Evolutionary conservation across 1,140 invertebrate species (phyloP).

Genomic region (Platorchestia sp.): DNA sequence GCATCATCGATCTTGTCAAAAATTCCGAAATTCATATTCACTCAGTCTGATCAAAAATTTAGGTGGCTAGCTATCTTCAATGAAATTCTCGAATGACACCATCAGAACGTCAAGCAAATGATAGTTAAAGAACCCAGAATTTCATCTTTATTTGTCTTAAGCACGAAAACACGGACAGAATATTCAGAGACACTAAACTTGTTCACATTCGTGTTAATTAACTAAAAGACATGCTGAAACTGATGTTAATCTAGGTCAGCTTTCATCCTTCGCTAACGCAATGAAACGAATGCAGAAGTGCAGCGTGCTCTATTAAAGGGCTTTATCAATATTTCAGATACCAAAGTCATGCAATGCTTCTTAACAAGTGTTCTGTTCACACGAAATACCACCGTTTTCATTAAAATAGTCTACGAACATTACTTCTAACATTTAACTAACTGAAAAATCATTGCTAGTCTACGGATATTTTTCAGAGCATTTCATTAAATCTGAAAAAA

Average conservation of each 20-base stretch:
- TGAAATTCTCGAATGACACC: too few relatives aligned
- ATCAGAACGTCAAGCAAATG: background rate
- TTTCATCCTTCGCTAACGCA: background rate
- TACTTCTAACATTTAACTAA: background rate
- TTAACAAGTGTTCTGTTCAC: background rate
- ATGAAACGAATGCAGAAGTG: constrained; percentile 5
- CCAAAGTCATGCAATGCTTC: background rate
- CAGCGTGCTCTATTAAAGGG: background rate
- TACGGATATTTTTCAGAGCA: background rate
- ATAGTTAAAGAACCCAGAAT: background rate
- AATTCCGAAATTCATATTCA: too few relatives aligned
- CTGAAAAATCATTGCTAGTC: background rate
- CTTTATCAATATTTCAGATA: background rate
- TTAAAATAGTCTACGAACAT: background rate
- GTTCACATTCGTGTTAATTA: background rate
- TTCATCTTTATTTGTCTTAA: background rate
- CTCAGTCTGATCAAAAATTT: too few relatives aligned
- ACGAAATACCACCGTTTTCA: background rate
- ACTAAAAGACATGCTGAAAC: background rate
- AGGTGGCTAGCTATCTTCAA: too few relatives aligned
- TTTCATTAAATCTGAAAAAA: background rate
- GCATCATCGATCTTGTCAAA: too few relatives aligned
- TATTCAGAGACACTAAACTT: background rate
- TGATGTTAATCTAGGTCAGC: background rate
- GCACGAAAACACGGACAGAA: background rate